These are phyloP conservation scores for Cynoglossus semilaevis DNA, from an alignment of 2,113 vertebrate genomes.

Conservation along the genomic window DNA sequence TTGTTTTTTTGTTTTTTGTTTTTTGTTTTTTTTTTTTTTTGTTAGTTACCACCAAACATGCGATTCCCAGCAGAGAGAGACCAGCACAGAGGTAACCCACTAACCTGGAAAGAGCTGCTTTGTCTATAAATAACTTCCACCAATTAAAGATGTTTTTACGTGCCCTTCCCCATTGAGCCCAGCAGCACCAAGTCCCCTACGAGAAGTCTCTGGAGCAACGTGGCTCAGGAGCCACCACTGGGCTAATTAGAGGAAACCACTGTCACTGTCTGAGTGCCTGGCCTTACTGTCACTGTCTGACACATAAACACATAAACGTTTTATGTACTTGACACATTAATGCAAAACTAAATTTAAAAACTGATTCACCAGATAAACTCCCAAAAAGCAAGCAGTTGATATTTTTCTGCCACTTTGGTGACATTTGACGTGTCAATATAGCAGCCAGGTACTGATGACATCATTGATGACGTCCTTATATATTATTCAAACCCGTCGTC, in stretches of 20 bases:
- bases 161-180: conserved; percentile 63
- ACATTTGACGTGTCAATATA: too few species aligned
- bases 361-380: not conserved
- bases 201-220: conserved; percentile 61
- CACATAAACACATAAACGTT: conserved; percentile 1
- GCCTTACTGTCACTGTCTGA: conserved; percentile 21
- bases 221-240: conserved; percentile 66
- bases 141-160: conserved; percentile 80
- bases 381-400: too few species aligned
- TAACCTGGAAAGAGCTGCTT: conserved; percentile 71
- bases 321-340: not conserved
- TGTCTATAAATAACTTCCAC: conserved; percentile 75
- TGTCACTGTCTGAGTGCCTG: conserved; percentile 56
- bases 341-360: conserved; percentile 26
- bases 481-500: too few species aligned
- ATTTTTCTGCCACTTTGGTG: too few species aligned
- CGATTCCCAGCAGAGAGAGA: conserved; percentile 52
- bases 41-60: conserved; percentile 63
- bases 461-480: too few species aligned
- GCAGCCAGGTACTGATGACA: too few species aligned
- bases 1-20: not conserved
- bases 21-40: conserved; percentile 54
- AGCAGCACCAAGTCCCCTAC: conserved; percentile 62
- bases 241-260: conserved; percentile 73
- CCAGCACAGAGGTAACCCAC: conserved; percentile 67